A percentile compares a stretch with the other conserved stretches of the same genome.
Evolutionary conservation across 2,888 invertebrate genomes (phyloP).

Genomic region (Cactoblastis cactorum): DNA sequence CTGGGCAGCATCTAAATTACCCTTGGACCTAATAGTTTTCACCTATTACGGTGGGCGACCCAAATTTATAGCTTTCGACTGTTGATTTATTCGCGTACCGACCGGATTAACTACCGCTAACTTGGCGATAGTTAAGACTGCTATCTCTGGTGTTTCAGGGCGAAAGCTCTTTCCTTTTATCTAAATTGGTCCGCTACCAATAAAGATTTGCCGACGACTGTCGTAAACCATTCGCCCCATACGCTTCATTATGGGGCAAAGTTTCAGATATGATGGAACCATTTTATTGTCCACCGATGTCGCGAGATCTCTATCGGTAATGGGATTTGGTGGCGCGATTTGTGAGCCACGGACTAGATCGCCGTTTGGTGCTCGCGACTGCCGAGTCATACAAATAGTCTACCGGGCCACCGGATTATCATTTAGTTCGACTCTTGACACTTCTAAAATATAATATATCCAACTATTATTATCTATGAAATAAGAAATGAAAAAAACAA

Average conservation of each 20-base stretch:
- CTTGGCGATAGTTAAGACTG: slow-evolving; percentile 79
- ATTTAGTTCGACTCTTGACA: background rate
- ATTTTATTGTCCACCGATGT: slow-evolving; percentile 78
- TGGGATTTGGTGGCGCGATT: slow-evolving; percentile 56
- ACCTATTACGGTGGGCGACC: slow-evolving; percentile 72
- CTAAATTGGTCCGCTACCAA: slow-evolving; percentile 79
- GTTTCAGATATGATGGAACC: slow-evolving; percentile 78
- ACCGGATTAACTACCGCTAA: slow-evolving; percentile 78
- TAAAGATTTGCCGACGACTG: slow-evolving; percentile 76
- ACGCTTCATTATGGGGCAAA: slow-evolving; percentile 79
- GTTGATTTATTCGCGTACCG: slow-evolving; percentile 73
- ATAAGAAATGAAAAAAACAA: too few relatives aligned
- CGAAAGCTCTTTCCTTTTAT: slow-evolving; percentile 78
- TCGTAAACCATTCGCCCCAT: slow-evolving; percentile 79
- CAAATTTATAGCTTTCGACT: slow-evolving; percentile 73
- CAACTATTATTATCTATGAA: too few relatives aligned
- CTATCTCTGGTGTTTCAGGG: slow-evolving; percentile 77
- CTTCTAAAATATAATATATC: too few relatives aligned
- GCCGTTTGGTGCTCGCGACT: slow-evolving; percentile 43
- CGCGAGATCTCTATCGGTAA: slow-evolving; percentile 76
- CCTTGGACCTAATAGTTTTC: slow-evolving; percentile 73
- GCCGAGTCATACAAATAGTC: slow-evolving; percentile 35
- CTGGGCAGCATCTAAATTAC: slow-evolving; percentile 59
- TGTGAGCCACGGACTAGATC: slow-evolving; percentile 33
- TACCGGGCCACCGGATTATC: slow-evolving; percentile 23